Base-by-base conservation (phyloP, 2,113 vertebrate genomes). In the Hylia prasina region DNA sequence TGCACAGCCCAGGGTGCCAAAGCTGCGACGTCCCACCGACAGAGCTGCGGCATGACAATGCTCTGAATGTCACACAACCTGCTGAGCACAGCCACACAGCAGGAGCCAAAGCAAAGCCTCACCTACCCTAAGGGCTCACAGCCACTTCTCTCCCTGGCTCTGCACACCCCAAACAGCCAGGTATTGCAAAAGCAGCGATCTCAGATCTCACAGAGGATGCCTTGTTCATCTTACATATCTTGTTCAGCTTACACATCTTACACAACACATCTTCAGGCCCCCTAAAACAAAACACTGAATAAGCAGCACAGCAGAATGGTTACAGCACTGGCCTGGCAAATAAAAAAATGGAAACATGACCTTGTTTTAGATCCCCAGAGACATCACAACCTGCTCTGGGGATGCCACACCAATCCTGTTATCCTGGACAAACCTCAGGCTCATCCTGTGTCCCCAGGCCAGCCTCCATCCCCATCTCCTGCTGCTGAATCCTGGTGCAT, bases 1-100 rank as follows among this genome's bases (percentile, higher is more conserved):
- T 56, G 69, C 71, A 50, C 31, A 94, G 54, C 37, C 33, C 72
- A 23, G 22, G 16, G 15, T 69, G 53, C 51, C 70, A 82, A 66
- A 39, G 64, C 82, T 72, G 48, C 54, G 22, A 0, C 0, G 4
- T 28, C 28, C 71, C 54, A 15, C 68, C 12, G 33, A n/a, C 65
- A 63, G 31, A 37, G 40, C 18, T 61, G 58, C 0, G 0, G 20
- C 2, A 3, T 4, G 35, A 25, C 68, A 44, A 22, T 0, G 1
- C 76, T 25, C 20, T 1, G 2, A 3, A 35, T 3, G 1, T 30
- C 56, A 17, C 8, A 1, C 39, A 53, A 40, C 25, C 45, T 7
- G 60, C 45, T 33, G 60, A 80, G 73, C 68, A 20, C 39, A 23
- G 71, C 42, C 28, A 20, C 0, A 0, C 16, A 31, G 7, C 2